Base-by-base conservation (phyloP, 2,113 vertebrate genomes). In the Lepisosteus osseus region DNA sequence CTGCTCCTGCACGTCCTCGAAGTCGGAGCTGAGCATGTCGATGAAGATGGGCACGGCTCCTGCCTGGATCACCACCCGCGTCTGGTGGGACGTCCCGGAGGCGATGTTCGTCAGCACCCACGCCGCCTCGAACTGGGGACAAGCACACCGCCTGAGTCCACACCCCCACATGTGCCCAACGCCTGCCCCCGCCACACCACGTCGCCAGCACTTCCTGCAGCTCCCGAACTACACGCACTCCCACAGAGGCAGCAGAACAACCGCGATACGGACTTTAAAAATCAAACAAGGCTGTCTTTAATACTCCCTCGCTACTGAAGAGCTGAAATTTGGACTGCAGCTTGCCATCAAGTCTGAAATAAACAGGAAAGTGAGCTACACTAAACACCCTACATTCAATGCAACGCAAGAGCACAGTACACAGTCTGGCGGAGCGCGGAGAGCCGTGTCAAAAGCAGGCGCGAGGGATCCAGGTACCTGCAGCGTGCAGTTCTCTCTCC, bases 91-190 rank as follows among this genome's bases (percentile, higher is more conserved):
- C 65, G 96, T 99, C 68, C 97, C 97, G 17, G 97, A 99, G 62
- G 97, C 97, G 78, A 99, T 99, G 89, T 99, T 99, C 72, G 97
- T 99, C 88, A 99, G 85, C 65, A 98, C 97, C 97, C 97, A 99
- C 0, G 97, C 97, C 72, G 97, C 97, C 86, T 99, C 97, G 85
- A 99, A 99, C 97, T 99, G 75, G 61, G 72, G 71, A n/a, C 73
- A 80, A 3, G 81, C 8, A 76, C 43, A 77, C 9, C 5, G 5
- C 47, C 47, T 5, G 5, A 6, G 9, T 51, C 5, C 47, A 51
- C 47, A 5, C 47, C 5, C 47, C 5, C 47, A 51, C 47, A 51
- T 51, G 9, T 9, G 9, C 5, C 5, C 5, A 51, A 51, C 9
- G 47, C 47, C 9, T 9, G 29, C 29, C 29, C 29, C 29, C 29